These are phyloP conservation scores for Leptobrachium leishanense DNA, from an alignment of 2,113 vertebrate species.

Conservation along the genomic window DNA sequence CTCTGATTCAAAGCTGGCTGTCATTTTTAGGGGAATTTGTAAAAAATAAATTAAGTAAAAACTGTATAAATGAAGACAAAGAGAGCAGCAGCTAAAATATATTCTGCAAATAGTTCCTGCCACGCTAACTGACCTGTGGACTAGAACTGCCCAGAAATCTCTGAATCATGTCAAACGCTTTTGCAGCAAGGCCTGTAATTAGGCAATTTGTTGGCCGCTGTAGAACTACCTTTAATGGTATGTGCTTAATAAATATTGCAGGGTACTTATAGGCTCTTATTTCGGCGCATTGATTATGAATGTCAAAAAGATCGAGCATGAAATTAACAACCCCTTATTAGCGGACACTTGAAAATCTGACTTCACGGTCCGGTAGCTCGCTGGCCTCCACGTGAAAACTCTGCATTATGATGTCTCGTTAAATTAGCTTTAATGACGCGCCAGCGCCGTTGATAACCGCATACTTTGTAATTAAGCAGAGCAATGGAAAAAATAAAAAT, in stretches of 20 bases:
- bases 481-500: neutral
- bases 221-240: constrained; percentile 50
- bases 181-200: neutral
- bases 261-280: constrained; percentile 52
- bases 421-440: constrained; percentile 55
- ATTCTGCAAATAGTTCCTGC: no score
- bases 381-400: constrained; percentile 62
- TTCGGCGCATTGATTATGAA: constrained; percentile 63
- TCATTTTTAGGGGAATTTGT: no score
- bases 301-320: constrained; percentile 67
- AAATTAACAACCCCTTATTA: constrained; percentile 68
- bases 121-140: neutral
- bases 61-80: no score
- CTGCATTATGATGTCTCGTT: constrained; percentile 58
- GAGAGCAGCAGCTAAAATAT: no score
- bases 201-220: constrained; percentile 41
- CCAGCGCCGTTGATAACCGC: constrained; percentile 48
- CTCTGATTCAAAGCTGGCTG: no score
- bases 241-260: constrained; percentile 53
- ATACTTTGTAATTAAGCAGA: constrained; percentile 57
- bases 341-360: constrained; percentile 57
- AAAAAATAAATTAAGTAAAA: no score
- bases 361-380: constrained; percentile 59
- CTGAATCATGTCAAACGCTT: neutral
- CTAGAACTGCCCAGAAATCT: neutral